Evolutionary conservation across 1,140 invertebrate genomes (phyloP).

Genomic region (Calephelis nemesis): DNA sequence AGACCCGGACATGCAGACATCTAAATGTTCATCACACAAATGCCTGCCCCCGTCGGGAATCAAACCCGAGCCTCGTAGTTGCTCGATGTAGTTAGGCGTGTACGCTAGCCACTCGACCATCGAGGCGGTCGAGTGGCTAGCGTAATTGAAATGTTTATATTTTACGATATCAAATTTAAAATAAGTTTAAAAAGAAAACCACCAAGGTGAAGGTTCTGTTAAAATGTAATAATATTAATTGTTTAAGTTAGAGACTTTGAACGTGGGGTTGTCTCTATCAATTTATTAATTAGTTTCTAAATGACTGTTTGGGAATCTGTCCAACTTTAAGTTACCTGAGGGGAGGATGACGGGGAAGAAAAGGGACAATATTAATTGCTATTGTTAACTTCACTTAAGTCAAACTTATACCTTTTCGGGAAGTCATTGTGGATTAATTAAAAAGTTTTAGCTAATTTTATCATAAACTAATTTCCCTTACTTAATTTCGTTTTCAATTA

Average conservation of each 20-base stretch:
- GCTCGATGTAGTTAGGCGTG: no score
- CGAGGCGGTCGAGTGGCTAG: no score
- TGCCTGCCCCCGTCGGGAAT: no score
- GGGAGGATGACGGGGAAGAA: neutral
- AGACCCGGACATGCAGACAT: no score
- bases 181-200: no score
- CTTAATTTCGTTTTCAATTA: no score
- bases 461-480: no score
- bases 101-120: no score
- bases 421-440: conserved; percentile 14
- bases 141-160: no score
- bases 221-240: conserved; percentile 10
- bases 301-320: conserved; percentile 11
- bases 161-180: no score
- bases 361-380: conserved; percentile 11
- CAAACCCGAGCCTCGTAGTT: no score
- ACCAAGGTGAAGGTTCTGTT: neutral
- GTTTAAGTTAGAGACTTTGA: conserved; percentile 1
- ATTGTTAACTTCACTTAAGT: conserved; percentile 9
- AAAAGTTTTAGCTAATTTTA: neutral
- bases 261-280: conserved; percentile 1
- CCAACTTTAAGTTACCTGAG: conserved; percentile 12
- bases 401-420: neutral
- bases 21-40: no score
- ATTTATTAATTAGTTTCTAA: conserved; percentile 17